These are phyloP conservation scores for Mustela lutreola DNA, from an alignment of 2,113 vertebrate species.

Conservation along the genomic window DNA sequence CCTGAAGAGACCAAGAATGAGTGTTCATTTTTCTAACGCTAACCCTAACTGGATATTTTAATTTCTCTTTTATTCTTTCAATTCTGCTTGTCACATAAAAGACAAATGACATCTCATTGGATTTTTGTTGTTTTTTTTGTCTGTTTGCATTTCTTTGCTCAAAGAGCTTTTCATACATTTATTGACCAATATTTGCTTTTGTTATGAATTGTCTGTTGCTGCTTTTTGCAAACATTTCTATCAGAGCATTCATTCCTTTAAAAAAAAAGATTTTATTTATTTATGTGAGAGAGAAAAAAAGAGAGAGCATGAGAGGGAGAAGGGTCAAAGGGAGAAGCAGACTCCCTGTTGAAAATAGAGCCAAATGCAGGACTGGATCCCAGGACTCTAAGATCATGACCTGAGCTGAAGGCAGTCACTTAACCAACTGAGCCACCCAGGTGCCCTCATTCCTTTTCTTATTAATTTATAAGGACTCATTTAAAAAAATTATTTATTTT, in stretches of 20 bases:
- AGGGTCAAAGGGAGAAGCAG: too few species aligned
- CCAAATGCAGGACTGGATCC: too few species aligned
- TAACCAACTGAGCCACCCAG: too few species aligned
- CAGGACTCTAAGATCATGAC: too few species aligned
- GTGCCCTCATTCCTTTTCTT: background rate
- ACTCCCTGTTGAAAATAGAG: too few species aligned
- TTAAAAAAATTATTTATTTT: background rate
- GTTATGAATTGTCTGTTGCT: background rate
- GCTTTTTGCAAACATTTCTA: background rate
- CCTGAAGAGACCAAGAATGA: background rate
- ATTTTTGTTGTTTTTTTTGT: background rate
- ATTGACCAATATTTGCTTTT: background rate
- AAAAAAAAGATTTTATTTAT: background rate
- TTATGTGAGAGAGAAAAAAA: background rate
- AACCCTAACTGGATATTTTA: background rate
- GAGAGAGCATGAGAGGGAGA: background rate
- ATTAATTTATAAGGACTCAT: background rate
- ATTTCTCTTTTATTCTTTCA: slow-evolving; percentile 16
- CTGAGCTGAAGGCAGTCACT: too few species aligned
- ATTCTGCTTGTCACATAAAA: background rate
- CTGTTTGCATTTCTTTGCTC: background rate
- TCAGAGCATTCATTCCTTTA: background rate
- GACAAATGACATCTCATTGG: background rate
- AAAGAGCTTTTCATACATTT: slow-evolving; percentile 1
- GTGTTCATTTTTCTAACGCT: background rate